phyloP scores from a whole-genome alignment of 2,113 vertebrate species.

The Ochotona princeps region DNA sequence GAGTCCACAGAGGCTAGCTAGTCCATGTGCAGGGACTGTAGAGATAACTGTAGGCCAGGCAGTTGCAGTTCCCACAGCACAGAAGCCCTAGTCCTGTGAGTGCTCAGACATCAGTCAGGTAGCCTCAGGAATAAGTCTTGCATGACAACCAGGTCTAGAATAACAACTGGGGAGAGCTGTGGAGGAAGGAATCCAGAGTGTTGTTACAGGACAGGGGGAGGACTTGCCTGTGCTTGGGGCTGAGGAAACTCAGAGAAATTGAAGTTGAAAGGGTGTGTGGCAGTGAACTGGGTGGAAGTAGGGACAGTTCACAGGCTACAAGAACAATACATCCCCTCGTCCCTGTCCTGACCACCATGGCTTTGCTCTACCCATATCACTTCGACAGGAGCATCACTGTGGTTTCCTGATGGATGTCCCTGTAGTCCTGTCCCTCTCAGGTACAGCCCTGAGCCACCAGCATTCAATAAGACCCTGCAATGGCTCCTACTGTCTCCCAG shows the following conservation, averaged over 20 bases:
- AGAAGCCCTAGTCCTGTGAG: background rate
- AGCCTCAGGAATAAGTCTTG: background rate
- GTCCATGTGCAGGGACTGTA: background rate
- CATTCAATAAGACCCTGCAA: background rate
- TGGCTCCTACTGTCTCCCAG: background rate
- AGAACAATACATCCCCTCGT: background rate
- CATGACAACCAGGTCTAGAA: background rate
- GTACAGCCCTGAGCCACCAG: background rate
- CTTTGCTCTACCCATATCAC: background rate
- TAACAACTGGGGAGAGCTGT: background rate
- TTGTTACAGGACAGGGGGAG: background rate
- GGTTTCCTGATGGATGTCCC: background rate
- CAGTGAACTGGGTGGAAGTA: background rate
- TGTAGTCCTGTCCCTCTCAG: background rate
- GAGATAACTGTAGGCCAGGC: background rate
- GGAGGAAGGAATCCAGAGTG: background rate
- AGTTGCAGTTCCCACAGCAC: background rate
- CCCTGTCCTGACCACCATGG: background rate
- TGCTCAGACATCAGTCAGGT: background rate
- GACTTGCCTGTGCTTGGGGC: background rate
- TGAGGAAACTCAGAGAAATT: background rate
- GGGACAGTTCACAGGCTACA: background rate
- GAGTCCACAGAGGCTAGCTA: constrained; percentile 28
- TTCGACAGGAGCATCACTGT: background rate
- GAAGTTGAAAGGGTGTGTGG: background rate